Evolutionary conservation across 92 coral and sea anemone genomes (phyloP), one percentile per base, ranked within the genome.

Genomic region (Palythoa grandiflora): DNA sequence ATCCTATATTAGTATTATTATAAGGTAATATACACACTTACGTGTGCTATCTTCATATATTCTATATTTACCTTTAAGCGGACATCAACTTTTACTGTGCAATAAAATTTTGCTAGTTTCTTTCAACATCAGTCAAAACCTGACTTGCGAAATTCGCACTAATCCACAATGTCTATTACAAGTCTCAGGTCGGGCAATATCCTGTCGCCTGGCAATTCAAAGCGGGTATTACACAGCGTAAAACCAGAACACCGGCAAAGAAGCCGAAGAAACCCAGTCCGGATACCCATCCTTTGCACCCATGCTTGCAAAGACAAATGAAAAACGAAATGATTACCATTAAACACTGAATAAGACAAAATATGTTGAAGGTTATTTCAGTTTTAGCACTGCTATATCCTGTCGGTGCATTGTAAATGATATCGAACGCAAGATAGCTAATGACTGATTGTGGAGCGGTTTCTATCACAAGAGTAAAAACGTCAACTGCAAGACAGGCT

Each of bases 161-260:
- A 28, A 28, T 28, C 28, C 28, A 44, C 6, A 44, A 44, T 44
- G 50, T 44, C 50, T 44, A 8, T 2, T 0, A 44, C 3, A 44
- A 44, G 6, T 44, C 50, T 81, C 75, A 81, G 14, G 73, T 71
- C 37, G 75, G 86, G 75, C 76, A 81, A 3, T 65, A 38, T 5
- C 75, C 75, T 20, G 86, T 81, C 12, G 84, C 17, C 80, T 76
- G 80, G 40, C 80, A 76, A 28, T n/a, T 0, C 80, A 76, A 76
- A 76, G 80, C 80, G 6, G 80, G 80, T 17, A 76, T 76, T 3
- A 76, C 80, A 51, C 80, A 76, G 80, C 80, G 80, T 36, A 76
- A 51, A 4, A 76, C 80, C 2, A 76, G 80, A 76, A 76, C 1
- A n/a, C 65, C 80, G 8, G 80, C 80, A n/a, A 76, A 76, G 80